A percentile compares a stretch with the other conserved stretches of the same genome.
Evolutionary conservation across 2,888 invertebrate genomes (phyloP).

Genomic region (Stenodema calcarata): DNA sequence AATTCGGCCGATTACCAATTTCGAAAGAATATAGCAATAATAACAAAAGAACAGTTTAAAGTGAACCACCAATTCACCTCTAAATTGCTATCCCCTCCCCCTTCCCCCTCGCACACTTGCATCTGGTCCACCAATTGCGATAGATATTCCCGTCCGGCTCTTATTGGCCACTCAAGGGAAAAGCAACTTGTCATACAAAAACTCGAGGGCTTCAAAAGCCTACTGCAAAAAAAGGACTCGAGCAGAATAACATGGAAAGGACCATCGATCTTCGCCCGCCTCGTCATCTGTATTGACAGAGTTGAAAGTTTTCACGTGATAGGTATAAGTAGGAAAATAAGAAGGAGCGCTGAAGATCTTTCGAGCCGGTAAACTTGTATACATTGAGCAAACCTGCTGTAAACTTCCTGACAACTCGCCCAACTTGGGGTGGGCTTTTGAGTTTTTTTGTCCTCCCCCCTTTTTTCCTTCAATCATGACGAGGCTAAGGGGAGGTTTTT

Average conservation of each 20-base stretch:
- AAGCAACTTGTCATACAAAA: not conserved
- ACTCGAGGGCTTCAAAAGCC: not conserved
- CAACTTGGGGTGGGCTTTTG: not conserved
- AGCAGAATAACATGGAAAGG: not conserved
- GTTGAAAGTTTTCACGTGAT: not conserved
- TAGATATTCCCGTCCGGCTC: too few species aligned
- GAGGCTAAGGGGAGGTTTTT: not conserved
- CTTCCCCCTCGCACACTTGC: too few species aligned
- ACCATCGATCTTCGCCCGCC: not conserved
- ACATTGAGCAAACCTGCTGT: not conserved
- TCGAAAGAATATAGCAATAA: too few species aligned
- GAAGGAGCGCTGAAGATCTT: not conserved
- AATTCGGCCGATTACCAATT: too few species aligned
- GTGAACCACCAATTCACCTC: too few species aligned
- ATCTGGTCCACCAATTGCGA: too few species aligned
- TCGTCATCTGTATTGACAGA: not conserved
- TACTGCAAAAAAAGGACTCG: not conserved
- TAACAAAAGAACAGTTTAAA: too few species aligned
- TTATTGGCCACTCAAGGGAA: not conserved
- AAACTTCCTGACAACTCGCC: not conserved
- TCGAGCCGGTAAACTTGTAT: not conserved
- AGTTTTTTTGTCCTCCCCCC: not conserved
- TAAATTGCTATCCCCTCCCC: too few species aligned
- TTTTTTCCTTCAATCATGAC: not conserved
- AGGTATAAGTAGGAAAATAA: not conserved